phyloP scores from a whole-genome alignment of 2,888 invertebrate species.

The Sacculina carcini region DNA sequence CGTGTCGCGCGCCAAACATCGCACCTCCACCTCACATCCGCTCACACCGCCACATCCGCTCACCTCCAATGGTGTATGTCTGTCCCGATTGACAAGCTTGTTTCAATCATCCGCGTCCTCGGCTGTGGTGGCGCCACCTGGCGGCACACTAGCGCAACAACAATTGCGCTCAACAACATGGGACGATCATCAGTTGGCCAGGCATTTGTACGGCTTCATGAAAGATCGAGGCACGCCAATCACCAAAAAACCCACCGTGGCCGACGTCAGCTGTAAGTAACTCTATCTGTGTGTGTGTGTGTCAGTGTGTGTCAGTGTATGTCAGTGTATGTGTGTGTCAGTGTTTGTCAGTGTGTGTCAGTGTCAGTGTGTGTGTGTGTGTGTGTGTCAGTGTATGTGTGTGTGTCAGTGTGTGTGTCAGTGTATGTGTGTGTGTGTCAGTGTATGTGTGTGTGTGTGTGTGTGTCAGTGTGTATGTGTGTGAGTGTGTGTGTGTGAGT shows the following conservation, averaged over 20 bases:
- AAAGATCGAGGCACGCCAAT: constrained; percentile 12
- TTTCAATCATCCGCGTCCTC: neutral
- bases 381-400: constrained; percentile 12
- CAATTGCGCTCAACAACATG: neutral
- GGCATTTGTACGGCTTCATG: constrained; percentile 13
- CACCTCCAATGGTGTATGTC: no score
- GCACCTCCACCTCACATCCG: no score
- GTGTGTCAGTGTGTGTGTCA: constrained; percentile 3
- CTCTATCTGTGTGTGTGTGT: neutral
- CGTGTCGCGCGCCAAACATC: no score
- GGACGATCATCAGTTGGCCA: constrained; percentile 12
- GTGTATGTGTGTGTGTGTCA: constrained; percentile 10
- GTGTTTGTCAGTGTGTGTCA: no score
- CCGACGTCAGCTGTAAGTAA: constrained; percentile 12
- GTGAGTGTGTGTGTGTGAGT: constrained; percentile 12
- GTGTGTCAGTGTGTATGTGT: neutral
- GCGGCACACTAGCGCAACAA: constrained; percentile 3
- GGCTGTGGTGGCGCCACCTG: neutral
- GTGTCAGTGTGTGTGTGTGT: neutral
- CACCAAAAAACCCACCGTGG: constrained; percentile 11
- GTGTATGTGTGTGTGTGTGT: constrained; percentile 11
- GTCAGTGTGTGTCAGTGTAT: constrained; percentile 11
- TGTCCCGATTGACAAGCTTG: neutral
- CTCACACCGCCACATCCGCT: no score
- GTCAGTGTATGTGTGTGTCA: constrained; percentile 8